Conservation (phyloP, 2,888 invertebrate species). For the Yponomeuta plumbellus region DNA sequence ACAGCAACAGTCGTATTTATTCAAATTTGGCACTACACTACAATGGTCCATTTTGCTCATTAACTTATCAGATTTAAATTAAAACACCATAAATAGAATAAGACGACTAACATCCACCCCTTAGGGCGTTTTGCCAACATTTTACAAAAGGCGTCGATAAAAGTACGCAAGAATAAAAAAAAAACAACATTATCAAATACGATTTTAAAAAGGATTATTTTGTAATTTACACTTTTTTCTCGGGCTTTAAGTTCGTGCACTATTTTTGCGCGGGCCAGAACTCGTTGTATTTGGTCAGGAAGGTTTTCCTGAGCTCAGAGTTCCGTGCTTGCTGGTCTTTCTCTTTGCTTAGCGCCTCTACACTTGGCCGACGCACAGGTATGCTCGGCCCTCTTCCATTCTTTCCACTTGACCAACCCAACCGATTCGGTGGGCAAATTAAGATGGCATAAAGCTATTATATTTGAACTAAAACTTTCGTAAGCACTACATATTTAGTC, state of each 20-base stretch:
- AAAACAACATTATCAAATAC: background rate
- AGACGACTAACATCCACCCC: background rate
- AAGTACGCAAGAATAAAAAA: too few relatives aligned
- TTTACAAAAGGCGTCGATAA: background rate
- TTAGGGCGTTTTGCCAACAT: background rate
- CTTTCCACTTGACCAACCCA: too few relatives aligned
- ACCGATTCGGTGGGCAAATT: too few relatives aligned
- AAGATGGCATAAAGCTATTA: too few relatives aligned
- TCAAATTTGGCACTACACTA: background rate
- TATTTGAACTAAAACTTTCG: too few relatives aligned
- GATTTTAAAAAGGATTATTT: background rate
- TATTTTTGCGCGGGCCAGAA: slow-evolving; percentile 67
- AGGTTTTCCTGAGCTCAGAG: slow-evolving; percentile 77
- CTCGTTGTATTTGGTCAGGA: slow-evolving; percentile 66
- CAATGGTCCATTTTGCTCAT: background rate
- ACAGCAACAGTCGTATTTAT: background rate
- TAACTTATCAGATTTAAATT: slow-evolving; percentile 2
- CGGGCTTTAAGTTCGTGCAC: background rate
- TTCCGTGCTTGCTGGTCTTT: slow-evolving; percentile 79
- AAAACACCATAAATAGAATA: background rate
- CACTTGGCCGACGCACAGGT: slow-evolving; percentile 72
- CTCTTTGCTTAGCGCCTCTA: slow-evolving; percentile 79
- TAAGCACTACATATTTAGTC: too few relatives aligned
- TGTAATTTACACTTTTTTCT: too few relatives aligned
- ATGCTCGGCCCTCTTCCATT: too few relatives aligned